Evolutionary conservation across 2,113 vertebrate genomes (phyloP).

Genomic region (Dipodomys ordii): DNA sequence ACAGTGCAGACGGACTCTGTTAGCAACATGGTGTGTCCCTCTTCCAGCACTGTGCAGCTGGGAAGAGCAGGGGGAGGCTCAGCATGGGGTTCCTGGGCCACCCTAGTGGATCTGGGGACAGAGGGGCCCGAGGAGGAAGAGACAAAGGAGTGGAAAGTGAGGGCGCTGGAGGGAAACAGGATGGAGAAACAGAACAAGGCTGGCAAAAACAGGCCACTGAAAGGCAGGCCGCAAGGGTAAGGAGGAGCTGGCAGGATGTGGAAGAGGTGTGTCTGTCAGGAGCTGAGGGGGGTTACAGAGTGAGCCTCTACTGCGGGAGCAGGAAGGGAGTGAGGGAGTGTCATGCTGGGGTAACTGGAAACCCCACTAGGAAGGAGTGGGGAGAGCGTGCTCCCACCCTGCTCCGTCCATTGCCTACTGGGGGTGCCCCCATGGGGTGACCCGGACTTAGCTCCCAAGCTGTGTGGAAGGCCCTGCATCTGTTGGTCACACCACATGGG

Average conservation of each 20-base stretch:
- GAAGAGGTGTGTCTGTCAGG: not conserved
- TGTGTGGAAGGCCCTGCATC: not conserved
- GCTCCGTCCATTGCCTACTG: not conserved
- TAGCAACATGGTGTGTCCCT: fast-evolving
- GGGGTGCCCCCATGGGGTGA: not conserved
- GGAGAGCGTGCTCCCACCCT: not conserved
- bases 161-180: not conserved
- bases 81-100: not conserved
- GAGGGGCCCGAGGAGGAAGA: not conserved
- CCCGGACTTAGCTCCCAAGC: not conserved
- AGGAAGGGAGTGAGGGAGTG: not conserved
- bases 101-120: not conserved
- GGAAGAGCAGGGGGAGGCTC: not conserved
- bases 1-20: too few species aligned
- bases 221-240: not conserved
- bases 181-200: not conserved
- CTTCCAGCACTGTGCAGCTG: too few species aligned
- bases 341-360: not conserved
- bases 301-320: not conserved
- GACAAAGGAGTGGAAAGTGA: not conserved
- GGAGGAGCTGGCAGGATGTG: not conserved
- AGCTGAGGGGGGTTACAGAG: too few species aligned
- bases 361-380: not conserved
- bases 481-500: fast-evolving
- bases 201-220: not conserved